Base-by-base conservation (phyloP, 1,140 invertebrate genomes). In the Orchesella cincta region DNA sequence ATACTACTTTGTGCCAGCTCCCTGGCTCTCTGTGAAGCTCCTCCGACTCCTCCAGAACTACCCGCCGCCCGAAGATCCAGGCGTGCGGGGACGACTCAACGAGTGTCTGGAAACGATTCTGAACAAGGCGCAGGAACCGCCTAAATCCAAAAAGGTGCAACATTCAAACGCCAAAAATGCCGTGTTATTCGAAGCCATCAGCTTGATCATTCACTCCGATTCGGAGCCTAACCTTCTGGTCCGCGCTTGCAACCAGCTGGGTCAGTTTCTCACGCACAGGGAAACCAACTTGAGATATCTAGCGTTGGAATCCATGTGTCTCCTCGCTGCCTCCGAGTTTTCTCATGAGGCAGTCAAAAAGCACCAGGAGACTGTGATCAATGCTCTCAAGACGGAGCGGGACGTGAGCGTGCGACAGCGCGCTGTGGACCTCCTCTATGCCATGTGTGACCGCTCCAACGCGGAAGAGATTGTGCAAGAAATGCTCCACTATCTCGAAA, bases 121-220 rank as follows among this genome's bases (percentile, higher is more conserved):
- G 80, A 99, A 99, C 85, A 99, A 99, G 89, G 98, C 97, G 29
- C 97, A 99, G 86, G 98, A 99, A 85, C 96, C 98, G 74, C 97
- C 97, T 36, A 99, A 99, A 86, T 99, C 98, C 31, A 99, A 99
- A 87, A 99, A 99, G 88, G 97, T 99, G 67, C 98, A 99, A 88
- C 98, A 99, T 87, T 98, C 97, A 33, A 99, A 99, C 89, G 98
- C 98, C 46, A 99, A 99, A 86, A 99, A 99, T 89, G 97, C 98
- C 57, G 97, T 99, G 23, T 88, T 99, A 1, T 99, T 99, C 88
- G 98, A 99, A 88, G 98, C 98, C 26, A 99, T 99, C 84, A 98
- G 97, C 88, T 89, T 99, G 77, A 99, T 99, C 83, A 99, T 99
- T 83, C 98, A 99, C 85, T 98, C 98, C 88, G 98, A 99, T 84